Evolutionary conservation across 2,888 invertebrate genomes (phyloP), one percentile per base, ranked within the genome.

Genomic region (Resseliella maxima): DNA sequence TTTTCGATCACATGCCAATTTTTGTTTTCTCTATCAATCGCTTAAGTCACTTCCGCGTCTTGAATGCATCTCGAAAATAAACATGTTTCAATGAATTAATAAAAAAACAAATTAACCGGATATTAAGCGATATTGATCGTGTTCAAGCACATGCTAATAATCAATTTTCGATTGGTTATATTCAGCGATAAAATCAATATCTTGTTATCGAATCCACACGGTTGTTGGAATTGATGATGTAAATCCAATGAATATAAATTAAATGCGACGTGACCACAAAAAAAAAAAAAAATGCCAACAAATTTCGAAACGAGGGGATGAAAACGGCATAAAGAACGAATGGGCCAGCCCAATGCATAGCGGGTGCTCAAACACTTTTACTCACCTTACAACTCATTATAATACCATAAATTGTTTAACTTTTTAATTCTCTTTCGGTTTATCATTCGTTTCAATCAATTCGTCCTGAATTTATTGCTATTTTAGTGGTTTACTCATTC

Each of bases 371-470:
- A 31, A 24, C 59, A 24, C n/a, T n/a, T n/a, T n/a, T n/a, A n/a
- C 24, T 31, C 72, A 72, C 72, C 72, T 72, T 27, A 59, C 59
- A 24, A 72, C 31, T 24, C 15, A 31, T 21, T 72, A 27, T 72
- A 31, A 31, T 31, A 83, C 38, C 24, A 83, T 83, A 83, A 83
- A 83, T 83, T 83, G 38, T 38, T 83, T 83, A 83, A 72, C 72
- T 72, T 72, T 83, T 83, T 83, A 83, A 83, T 83, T 83, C 38
- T 38, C 83, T 38, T 83, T 83, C 6, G 1, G 21, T 36, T 83
- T 83, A 83, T 83, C 83, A 24, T 38, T 83, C 38, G 83, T 83
- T 83, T 83, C 3, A n/a, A 83, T 83, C 83, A 83, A 83, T 83
- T 10, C 38, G 21, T n/a, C 83, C 6, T 38, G 24, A 83, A 83